phyloP scores from a whole-genome alignment of 2,888 invertebrate species.

The Drosophila paramelanica region DNA sequence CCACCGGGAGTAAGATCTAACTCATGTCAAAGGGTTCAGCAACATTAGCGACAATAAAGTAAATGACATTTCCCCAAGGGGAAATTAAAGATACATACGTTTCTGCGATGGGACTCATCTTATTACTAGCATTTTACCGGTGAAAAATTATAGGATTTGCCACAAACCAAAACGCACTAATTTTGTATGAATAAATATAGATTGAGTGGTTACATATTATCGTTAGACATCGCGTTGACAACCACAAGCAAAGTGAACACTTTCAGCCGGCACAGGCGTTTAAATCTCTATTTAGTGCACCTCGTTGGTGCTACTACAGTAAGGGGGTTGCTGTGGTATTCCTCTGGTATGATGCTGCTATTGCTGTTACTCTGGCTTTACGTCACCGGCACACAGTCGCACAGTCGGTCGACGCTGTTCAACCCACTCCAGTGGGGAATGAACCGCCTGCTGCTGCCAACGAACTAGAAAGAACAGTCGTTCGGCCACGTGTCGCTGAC shows the following conservation, averaged over 20 bases:
- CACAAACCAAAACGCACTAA: background rate
- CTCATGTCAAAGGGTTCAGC: conserved; percentile 26
- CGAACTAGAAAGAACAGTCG: conserved; percentile 72
- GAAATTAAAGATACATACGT: conserved; percentile 27
- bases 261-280: conserved; percentile 66
- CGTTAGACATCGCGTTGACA: conserved; percentile 47
- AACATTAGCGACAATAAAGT: conserved; percentile 2
- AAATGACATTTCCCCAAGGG: conserved; percentile 41
- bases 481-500: conserved; percentile 72
- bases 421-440: conserved; percentile 35
- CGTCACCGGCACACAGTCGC: conserved; percentile 60
- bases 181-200: conserved; percentile 5
- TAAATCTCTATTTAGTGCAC: conserved; percentile 82
- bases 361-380: conserved; percentile 49
- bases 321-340: conserved; percentile 37
- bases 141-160: background rate
- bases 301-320: conserved; percentile 37
- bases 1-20: background rate
- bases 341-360: conserved; percentile 7
- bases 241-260: conserved; percentile 52
- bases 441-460: conserved; percentile 74
- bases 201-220: conserved; percentile 26
- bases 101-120: background rate
- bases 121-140: background rate
- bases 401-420: conserved; percentile 6